Base-by-base conservation (phyloP, 2,888 invertebrate species). In the Chesias legatella region DNA sequence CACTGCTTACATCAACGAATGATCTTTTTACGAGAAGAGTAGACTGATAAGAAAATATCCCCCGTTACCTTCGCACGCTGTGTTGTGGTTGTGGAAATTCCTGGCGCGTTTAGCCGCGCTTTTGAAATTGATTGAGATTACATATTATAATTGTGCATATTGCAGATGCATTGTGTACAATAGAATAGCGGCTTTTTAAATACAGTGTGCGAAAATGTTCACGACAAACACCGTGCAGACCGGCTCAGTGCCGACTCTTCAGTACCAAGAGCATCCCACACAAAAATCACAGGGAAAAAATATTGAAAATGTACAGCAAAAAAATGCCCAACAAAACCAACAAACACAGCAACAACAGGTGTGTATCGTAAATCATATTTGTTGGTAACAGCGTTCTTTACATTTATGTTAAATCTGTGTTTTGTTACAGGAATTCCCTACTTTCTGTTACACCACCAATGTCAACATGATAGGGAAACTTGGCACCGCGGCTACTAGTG, bases 371-470 rank as follows among this genome's bases (percentile, higher is more conserved):
- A 10, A 13, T 17, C 13, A 17, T 3, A 17, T 17, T 17, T 17
- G 13, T 3, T 7, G 6, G n/a, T 27, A 9, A 10, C 6, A 25
- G 7, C 28, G 0, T 10, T 29, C 17, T 10, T n/a, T 5, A 4
- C 3, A 27, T 28, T 11, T 33, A 17, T 9, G 17, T 8, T 11
- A 26, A 30, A 41, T 10, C 24, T 10, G 6, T 25, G 10, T 8
- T 13, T 27, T 37, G 25, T 67, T 66, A 32, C 61, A 90, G 84
- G 92, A 92, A 36, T 92, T 92, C 60, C 92, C 92, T 25, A 92
- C 93, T 52, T 93, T 93, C 74, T 93, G 93, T 63, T 93, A 93
- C 60, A 91, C 89, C 48, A 91, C 89, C 79, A 92, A 92, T 73
- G 91, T 92, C 7, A 92, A 92, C 63, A 92, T 92, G 91, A 91